These are phyloP conservation scores for Thysanoteuthis rhombus DNA, from an alignment of 2,888 invertebrate species.

Conservation along the genomic window DNA sequence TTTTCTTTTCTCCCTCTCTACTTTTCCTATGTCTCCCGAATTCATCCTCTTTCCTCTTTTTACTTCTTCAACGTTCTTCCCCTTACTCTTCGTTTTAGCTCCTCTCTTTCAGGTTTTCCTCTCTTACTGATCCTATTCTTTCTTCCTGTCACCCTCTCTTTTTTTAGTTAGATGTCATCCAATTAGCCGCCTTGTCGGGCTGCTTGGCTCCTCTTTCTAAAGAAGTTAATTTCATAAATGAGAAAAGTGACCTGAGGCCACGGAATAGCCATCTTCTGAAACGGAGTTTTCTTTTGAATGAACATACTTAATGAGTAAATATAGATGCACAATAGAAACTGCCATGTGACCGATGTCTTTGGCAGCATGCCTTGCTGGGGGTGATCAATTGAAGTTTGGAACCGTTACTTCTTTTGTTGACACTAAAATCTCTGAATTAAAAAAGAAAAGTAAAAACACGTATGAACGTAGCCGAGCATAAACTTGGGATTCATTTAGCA, in stretches of 20 bases:
- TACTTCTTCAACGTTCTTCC: no score
- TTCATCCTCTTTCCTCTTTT: no score
- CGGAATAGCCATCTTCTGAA: not conserved
- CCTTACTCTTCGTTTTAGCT: no score
- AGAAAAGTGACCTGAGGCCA: not conserved
- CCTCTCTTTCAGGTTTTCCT: not conserved
- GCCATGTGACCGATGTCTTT: not conserved
- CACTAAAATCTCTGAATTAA: no score
- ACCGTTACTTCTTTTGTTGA: no score
- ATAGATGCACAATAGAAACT: not conserved
- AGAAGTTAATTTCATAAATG: not conserved
- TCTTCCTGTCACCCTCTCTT: not conserved
- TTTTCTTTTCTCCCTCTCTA: no score
- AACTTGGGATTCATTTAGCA: no score
- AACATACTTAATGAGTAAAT: not conserved
- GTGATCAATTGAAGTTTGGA: no score
- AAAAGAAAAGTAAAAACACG: no score
- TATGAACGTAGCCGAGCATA: no score
- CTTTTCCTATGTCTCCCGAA: no score
- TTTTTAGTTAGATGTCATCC: not conserved
- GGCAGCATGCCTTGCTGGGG: no score
- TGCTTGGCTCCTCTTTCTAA: not conserved
- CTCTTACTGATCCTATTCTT: not conserved
- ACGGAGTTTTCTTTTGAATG: slow-evolving; percentile 12
- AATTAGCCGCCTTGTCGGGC: not conserved